Conservation (phyloP, 2,113 vertebrate species). For the Verasper variegatus region DNA sequence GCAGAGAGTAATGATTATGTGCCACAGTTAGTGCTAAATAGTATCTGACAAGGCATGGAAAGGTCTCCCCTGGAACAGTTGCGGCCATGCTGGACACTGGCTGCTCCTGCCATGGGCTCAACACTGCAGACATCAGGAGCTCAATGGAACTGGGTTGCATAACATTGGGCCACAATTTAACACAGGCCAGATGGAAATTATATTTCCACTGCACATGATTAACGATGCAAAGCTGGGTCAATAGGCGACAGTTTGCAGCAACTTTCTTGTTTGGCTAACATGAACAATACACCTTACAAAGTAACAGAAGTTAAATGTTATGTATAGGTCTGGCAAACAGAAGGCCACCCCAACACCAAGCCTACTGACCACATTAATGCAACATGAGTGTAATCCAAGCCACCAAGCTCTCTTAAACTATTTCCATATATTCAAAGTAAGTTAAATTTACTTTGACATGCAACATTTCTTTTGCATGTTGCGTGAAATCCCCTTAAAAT, state of each 20-base stretch:
- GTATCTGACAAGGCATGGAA: conserved; percentile 79
- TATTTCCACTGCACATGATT: conserved; percentile 55
- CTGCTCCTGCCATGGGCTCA: conserved; percentile 32
- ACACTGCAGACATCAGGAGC: conserved; percentile 52
- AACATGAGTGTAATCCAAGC: conserved; percentile 26
- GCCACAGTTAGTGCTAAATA: conserved; percentile 76
- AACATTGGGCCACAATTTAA: conserved; percentile 54
- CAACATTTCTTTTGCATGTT: conserved; percentile 1
- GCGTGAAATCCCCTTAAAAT: neutral
- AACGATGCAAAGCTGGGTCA: conserved; percentile 20
- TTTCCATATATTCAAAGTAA: conserved; percentile 74
- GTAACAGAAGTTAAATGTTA: too few relatives aligned
- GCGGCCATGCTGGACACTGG: conserved; percentile 50
- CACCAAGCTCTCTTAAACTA: conserved; percentile 1
- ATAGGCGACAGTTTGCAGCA: neutral
- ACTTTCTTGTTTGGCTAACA: neutral
- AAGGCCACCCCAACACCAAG: conserved; percentile 1
- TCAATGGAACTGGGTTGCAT: conserved; percentile 67
- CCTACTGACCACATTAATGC: conserved; percentile 27
- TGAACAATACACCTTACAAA: neutral
- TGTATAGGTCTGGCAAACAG: conserved; percentile 15
- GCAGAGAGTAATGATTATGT: conserved; percentile 81
- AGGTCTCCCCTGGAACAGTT: conserved; percentile 73
- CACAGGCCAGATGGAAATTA: conserved; percentile 42
- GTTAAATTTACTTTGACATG: conserved; percentile 37